phyloP scores from a whole-genome alignment of 2,888 invertebrate species.

The Ypsolopha scabrella region DNA sequence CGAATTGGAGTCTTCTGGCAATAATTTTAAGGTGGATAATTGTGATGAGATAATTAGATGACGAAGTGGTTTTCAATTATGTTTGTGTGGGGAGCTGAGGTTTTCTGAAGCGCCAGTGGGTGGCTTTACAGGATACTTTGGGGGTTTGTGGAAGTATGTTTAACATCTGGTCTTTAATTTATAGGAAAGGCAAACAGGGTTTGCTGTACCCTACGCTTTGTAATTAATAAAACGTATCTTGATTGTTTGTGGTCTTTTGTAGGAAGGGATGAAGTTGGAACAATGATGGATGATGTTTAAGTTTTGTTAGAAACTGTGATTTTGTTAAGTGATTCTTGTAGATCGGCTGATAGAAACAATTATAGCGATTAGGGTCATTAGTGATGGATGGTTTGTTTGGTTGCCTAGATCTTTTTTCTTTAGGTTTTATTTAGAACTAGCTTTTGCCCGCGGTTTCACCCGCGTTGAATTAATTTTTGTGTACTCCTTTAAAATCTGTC shows the following conservation, averaged over 20 bases:
- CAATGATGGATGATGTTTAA: conserved; percentile 2
- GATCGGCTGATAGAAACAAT: no score
- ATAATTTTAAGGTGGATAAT: neutral
- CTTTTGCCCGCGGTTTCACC: no score
- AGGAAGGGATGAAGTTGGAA: conserved; percentile 20
- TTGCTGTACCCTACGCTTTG: conserved; percentile 39
- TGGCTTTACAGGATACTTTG: conserved; percentile 63
- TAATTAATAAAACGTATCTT: conserved; percentile 48
- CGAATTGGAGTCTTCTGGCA: neutral
- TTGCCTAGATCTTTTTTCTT: no score
- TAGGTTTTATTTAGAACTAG: no score
- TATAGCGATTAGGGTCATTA: no score
- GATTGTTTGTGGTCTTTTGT: conserved; percentile 23
- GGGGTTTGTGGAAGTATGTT: conserved; percentile 59
- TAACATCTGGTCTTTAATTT: conserved; percentile 65
- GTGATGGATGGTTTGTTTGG: no score
- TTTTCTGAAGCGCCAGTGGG: conserved; percentile 38
- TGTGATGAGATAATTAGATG: neutral
- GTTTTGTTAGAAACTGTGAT: no score
- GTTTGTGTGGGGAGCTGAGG: conserved; percentile 27
- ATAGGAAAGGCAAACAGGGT: conserved; percentile 58
- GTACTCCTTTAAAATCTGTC: no score
- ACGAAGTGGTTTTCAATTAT: conserved; percentile 15
- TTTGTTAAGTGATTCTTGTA: no score
- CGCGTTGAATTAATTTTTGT: no score